A percentile compares a stretch with the other conserved stretches of the same genome.
Evolutionary conservation across 2,797 vertebrate genomes (phyloP).

Genomic region (Muraenolepis orangiensis): DNA sequence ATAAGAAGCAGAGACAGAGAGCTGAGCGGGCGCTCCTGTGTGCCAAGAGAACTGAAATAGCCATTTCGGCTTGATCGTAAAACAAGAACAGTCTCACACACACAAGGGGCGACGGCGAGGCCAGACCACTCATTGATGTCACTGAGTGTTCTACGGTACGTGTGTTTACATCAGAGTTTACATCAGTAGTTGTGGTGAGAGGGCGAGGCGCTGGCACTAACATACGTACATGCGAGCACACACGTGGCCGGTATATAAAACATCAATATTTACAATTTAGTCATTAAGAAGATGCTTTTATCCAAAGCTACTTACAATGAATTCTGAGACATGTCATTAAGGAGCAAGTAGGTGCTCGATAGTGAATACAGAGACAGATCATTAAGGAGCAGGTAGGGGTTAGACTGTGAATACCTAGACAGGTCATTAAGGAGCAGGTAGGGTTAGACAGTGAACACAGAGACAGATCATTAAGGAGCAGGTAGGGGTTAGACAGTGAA

Average conservation of each 20-base stretch:
- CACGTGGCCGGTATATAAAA: background rate
- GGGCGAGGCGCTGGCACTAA: background rate
- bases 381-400: too few species aligned
- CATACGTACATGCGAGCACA: background rate
- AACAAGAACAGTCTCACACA: background rate
- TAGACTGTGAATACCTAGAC: too few species aligned
- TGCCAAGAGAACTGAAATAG: background rate
- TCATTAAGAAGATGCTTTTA: background rate
- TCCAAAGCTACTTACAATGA: background rate
- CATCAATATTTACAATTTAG: background rate
- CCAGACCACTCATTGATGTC: background rate
- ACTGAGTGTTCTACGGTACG: background rate
- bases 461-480: background rate
- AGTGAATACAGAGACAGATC: too few species aligned
- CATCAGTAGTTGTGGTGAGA: background rate
- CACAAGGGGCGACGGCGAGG: background rate
- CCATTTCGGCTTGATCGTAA: background rate
- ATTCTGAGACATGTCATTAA: too few species aligned
- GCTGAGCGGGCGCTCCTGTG: background rate
- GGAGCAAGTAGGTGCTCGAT: background rate
- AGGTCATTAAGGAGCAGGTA: background rate
- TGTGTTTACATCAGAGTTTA: background rate
- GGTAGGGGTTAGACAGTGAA: too few species aligned
- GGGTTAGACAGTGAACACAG: too few species aligned
- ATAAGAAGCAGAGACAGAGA: background rate